Percentiles rank a stretch among this genome's conserved stretches.
Conservation (phyloP, 2,888 invertebrate genomes). For the Diarsia dahlii region DNA sequence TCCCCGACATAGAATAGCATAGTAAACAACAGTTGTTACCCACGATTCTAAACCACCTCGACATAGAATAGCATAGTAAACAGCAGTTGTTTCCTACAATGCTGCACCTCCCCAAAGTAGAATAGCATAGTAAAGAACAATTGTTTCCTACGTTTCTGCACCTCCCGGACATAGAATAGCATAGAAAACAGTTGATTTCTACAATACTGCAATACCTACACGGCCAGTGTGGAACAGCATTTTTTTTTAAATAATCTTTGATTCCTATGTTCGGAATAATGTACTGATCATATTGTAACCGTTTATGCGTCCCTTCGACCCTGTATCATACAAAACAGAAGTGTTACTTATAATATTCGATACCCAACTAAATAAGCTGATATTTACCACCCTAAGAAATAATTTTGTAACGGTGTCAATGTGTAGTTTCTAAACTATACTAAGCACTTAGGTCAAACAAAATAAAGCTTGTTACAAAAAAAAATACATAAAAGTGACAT, state of each 20-base stretch:
- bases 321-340: conserved; percentile 13
- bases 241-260: not conserved
- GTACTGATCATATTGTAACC: not conserved
- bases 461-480: not conserved
- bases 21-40: too few relatives aligned
- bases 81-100: too few relatives aligned
- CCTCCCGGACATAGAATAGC: not conserved
- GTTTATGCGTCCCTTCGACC: not conserved
- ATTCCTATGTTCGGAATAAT: not conserved
- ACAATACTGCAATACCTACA: not conserved
- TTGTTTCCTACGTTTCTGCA: too few relatives aligned
- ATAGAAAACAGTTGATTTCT: not conserved
- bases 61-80: too few relatives aligned
- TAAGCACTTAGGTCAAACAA: not conserved
- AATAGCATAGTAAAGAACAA: too few relatives aligned
- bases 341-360: not conserved
- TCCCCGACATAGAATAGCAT: too few relatives aligned
- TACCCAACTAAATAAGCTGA: conserved; percentile 59
- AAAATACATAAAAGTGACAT: not conserved
- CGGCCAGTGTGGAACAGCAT: not conserved
- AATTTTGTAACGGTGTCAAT: conserved; percentile 31
- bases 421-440: not conserved
- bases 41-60: too few relatives aligned
- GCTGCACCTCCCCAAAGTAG: too few relatives aligned
- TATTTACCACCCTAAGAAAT: conserved; percentile 24